These are phyloP conservation scores for Vandiemenella viatica DNA, from an alignment of 2,888 invertebrate genomes.

Conservation along the genomic window DNA sequence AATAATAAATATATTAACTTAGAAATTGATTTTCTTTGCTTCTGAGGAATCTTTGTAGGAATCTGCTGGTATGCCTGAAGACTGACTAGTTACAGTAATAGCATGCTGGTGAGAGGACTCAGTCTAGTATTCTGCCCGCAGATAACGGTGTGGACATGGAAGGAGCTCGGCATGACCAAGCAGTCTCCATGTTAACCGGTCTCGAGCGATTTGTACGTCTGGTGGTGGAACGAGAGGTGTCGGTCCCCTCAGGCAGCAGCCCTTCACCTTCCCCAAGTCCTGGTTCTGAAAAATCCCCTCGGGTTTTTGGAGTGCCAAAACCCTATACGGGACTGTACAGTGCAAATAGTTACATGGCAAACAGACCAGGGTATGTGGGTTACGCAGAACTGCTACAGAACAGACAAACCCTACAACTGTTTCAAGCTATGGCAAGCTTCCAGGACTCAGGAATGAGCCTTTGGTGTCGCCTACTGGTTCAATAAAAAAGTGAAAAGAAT, in stretches of 20 bases:
- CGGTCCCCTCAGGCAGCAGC: constrained; percentile 22
- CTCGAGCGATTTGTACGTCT: constrained; percentile 80
- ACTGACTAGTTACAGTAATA: neutral
- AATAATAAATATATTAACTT: neutral
- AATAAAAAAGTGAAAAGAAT: constrained; percentile 5
- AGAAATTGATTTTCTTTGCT: neutral
- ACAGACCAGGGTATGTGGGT: constrained; percentile 44
- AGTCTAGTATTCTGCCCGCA: constrained; percentile 25
- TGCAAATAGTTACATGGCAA: constrained; percentile 56
- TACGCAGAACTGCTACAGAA: constrained; percentile 38
- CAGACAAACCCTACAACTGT: constrained; percentile 15
- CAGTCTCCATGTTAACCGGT: constrained; percentile 79
- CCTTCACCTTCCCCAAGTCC: constrained; percentile 32
- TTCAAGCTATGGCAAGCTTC: constrained; percentile 12
- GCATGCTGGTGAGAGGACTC: constrained; percentile 8
- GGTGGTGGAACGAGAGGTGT: constrained; percentile 66
- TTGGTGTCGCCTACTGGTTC: neutral
- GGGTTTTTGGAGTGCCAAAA: constrained; percentile 40
- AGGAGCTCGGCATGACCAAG: constrained; percentile 80
- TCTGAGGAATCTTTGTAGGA: neutral
- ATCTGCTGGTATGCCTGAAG: neutral
- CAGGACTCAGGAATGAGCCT: constrained; percentile 13
- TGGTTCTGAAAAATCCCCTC: constrained; percentile 39
- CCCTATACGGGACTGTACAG: constrained; percentile 45
- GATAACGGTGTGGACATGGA: constrained; percentile 92